Evolutionary conservation across 2,888 invertebrate species (phyloP).

Genomic region (Mesorhabditis belari): DNA sequence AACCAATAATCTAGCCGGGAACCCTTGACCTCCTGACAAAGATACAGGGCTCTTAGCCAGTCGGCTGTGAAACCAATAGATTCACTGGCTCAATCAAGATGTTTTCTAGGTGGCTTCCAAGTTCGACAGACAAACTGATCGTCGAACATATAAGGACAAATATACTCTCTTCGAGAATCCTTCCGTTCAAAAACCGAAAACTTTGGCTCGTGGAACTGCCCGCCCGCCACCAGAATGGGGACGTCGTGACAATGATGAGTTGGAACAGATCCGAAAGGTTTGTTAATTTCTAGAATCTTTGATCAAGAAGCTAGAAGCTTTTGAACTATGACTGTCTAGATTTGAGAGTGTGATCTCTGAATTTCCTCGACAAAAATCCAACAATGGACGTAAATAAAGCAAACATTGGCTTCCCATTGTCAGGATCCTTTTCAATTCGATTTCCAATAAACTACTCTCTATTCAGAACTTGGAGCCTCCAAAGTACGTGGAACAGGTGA

Average conservation of each 20-base stretch:
- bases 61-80: too few species aligned
- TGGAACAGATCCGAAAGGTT: slow-evolving; percentile 31
- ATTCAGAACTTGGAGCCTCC: slow-evolving; percentile 48
- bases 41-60: too few species aligned
- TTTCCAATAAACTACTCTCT: not conserved
- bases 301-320: too few species aligned
- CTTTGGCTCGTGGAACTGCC: slow-evolving; percentile 36
- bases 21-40: too few species aligned
- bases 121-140: slow-evolving; percentile 93
- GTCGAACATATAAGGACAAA: slow-evolving; percentile 61
- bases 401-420: too few species aligned
- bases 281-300: not conserved
- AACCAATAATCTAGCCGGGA: too few species aligned
- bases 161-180: slow-evolving; percentile 16
- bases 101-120: slow-evolving; percentile 97
- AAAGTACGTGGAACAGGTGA: slow-evolving; percentile 52
- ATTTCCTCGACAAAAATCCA: not conserved
- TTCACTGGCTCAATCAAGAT: slow-evolving; percentile 54
- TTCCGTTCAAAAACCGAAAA: slow-evolving; percentile 14
- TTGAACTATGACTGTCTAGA: not conserved
- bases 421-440: not conserved
- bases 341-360: not conserved
- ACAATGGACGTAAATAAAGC: not conserved
- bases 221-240: slow-evolving; percentile 47
- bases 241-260: slow-evolving; percentile 42